Evolutionary conservation across 2,888 invertebrate genomes (phyloP), one percentile per base, ranked within the genome.

Genomic region (Therioaphis trifolii): DNA sequence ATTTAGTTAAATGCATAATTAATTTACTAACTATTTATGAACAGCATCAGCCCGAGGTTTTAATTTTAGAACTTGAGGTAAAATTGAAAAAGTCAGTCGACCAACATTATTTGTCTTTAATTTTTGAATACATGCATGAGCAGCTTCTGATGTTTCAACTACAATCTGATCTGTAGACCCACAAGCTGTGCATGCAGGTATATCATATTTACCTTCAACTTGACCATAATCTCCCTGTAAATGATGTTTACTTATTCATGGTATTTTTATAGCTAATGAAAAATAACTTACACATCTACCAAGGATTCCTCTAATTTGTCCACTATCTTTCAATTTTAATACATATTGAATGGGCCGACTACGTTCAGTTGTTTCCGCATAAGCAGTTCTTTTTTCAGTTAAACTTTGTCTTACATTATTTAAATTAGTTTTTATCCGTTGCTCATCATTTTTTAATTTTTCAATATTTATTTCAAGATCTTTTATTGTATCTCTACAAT

Each of bases 181-280:
- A 88, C 97, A 97, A 1, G 96, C 96, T 0, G 98, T 98, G 0
- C 98, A 98, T 86, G 99, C 93, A 0, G 99, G 99, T 0, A 97
- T 93, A 89, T 99, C 99, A 89, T 96, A 99, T 88, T 95, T 96
- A 18, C 90, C 89, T 88, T 97, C 96, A 86, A 99, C 98, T 0
- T 93, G 96, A 15, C 98, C 99, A 49, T 99, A 91, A 88, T 99
- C 98, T 11, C 99, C 99, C 96, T 96, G 87, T 5, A 80, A 43
- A 61, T 46, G 27, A 11, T 72, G 46, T 14, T 1, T 58, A 29
- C 68, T 7, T 35, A 2, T 21, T 29, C 55, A n/a, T n/a, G n/a
- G n/a, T n/a, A n/a, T n/a, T n/a, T n/a, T 0, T 43, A 55, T 21
- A 27, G 15, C 18, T 14, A n/a, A n/a, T n/a, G 14, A 15, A 9